Base-by-base conservation (phyloP, 2,888 invertebrate species). In the Alcis repandata region DNA sequence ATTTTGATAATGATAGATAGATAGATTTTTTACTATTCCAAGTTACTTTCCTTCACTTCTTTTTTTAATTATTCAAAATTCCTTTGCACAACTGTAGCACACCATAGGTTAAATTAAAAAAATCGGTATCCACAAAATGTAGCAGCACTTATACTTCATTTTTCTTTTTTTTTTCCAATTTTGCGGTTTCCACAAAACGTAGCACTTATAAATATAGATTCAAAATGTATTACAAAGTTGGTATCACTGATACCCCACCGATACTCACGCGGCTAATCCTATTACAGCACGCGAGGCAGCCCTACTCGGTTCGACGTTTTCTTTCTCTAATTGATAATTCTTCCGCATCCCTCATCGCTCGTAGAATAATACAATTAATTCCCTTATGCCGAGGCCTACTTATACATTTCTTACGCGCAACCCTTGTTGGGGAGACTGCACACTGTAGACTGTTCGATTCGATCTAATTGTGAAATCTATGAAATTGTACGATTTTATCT, bases 291-390 rank as follows among this genome's bases (percentile, higher is more conserved):
- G 38, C 40, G 48, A 17, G 58, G 51, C 67, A 68, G 19, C 67
- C 67, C 63, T 63, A 54, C 17, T 32, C 78, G 78, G 27, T 78
- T 77, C 80, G 78, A 68, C 67, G 53, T 61, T 70, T 72, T 88
- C 88, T 91, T 91, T 89, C 86, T 89, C 90, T 90, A 92, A 92
- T 92, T 92, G 92, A 91, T 91, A 91, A 93, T 92, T 92, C 91
- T 90, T 90, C 87, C 88, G 86, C 88, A 88, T 90, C 89, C 89
- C 90, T 89, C 89, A 88, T 88, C 86, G 83, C 81, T 81, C 79
- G 79, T 87, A 87, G 85, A 91, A 91, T 92, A 93, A 92, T 90
- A 93, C 91, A 92, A 93, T 93, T 93, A 93, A 92, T 93, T 92
- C 92, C 87, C 89, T 88, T 85, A 89, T 86, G 86, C 84, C 83